Base-by-base conservation (phyloP, 2,888 invertebrate species). In the Lycocerus yunnanus region DNA sequence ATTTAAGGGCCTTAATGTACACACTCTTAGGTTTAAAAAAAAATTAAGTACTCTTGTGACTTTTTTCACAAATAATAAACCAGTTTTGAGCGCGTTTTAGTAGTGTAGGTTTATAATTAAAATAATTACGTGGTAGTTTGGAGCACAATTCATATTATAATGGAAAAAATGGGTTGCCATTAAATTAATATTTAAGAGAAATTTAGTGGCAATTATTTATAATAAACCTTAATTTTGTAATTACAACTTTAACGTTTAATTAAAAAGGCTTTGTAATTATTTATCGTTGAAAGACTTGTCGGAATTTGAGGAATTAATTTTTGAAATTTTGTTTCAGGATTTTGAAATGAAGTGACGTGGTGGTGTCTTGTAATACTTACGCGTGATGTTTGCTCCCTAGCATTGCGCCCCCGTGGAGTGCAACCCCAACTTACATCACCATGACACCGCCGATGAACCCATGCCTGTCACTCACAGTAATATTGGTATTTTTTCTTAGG, bases 401-500 rank as follows among this genome's bases (percentile, higher is more conserved):
- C 78, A 81, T 77, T 78, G 78, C 78, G 77, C 78, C 80, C 78
- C 81, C 79, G 43, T 71, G 80, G 78, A 80, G 79, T 78, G 80
- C 71, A 76, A 76, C 78, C 79, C 74, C 74, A 75, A 79, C 79
- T 77, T 73, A 71, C 77, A 82, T 82, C 80, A 82, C 83, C 81
- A 82, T 83, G 83, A 82, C 81, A 80, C 78, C 78, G 77, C 79
- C 81, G 77, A 77, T 79, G 78, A 78, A 77, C 80, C 78, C 78
- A 78, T 78, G 80, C 78, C 82, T 83, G 82, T 82, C 82, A 81
- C 76, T 82, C 81, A 77, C 81, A 77, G 78, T 82, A 78, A 81
- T 83, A 83, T 83, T 83, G 82, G 82, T 81, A 80, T 82, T 81
- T 81, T 80, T 83, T 78, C 81, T 82, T 78, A 79, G 79, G 79